Evolutionary conservation across 2,888 invertebrate species (phyloP).

Genomic region (Eupelmus urozonus): DNA sequence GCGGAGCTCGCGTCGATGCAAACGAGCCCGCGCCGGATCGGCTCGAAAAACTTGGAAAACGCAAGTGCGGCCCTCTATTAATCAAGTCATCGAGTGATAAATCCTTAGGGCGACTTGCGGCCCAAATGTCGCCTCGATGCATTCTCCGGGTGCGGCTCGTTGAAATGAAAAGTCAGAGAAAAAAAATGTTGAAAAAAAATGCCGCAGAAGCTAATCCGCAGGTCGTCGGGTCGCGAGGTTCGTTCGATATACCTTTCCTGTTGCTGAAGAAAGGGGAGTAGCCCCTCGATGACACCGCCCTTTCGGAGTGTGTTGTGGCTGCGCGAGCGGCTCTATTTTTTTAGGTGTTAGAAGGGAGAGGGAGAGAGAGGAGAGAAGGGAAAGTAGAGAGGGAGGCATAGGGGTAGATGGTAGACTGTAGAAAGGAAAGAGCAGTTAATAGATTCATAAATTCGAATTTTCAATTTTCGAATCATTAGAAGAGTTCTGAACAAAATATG

Average conservation of each 20-base stretch:
- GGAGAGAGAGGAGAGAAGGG: neutral
- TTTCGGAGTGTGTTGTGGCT: conserved; percentile 17
- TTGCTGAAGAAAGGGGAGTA: neutral
- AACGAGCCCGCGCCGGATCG: neutral
- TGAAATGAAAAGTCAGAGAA: neutral
- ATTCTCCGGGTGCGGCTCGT: conserved; percentile 4
- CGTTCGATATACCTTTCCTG: neutral
- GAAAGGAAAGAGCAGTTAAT: too few relatives aligned
- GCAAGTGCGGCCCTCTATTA: neutral
- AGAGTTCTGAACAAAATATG: too few relatives aligned
- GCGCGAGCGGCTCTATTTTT: too few relatives aligned
- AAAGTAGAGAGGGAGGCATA: too few relatives aligned
- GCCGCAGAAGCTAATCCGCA: neutral
- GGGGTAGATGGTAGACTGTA: too few relatives aligned
- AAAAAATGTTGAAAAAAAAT: neutral
- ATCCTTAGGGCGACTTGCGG: neutral
- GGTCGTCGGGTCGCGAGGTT: neutral
- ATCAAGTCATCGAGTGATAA: neutral
- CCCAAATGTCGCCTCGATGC: neutral
- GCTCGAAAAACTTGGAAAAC: neutral
- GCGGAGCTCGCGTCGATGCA: neutral
- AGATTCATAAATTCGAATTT: too few relatives aligned
- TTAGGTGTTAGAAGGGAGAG: neutral
- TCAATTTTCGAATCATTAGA: too few relatives aligned
- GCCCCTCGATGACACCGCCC: conserved; percentile 13